phyloP scores from a whole-genome alignment of 2,113 vertebrate genomes.

The Pedionomus torquatus region DNA sequence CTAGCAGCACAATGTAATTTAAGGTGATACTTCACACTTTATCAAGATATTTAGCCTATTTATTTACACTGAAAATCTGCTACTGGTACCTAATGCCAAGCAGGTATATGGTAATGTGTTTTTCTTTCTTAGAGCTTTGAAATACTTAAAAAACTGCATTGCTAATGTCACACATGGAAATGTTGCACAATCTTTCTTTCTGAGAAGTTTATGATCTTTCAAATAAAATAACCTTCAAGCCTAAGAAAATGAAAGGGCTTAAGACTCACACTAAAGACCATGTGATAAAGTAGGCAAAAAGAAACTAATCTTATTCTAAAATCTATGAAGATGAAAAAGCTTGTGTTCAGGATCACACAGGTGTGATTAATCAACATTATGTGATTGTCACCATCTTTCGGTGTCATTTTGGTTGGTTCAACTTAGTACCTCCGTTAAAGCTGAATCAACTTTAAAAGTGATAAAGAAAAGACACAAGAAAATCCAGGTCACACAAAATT shows the following conservation, averaged over 20 bases:
- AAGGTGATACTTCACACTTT: constrained; percentile 10
- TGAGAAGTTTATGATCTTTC: background rate
- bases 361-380: background rate
- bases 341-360: background rate
- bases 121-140: background rate
- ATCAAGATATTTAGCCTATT: background rate
- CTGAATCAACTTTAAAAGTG: background rate
- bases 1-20: constrained; percentile 9
- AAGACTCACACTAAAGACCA: background rate
- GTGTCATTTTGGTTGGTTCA: background rate
- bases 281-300: background rate
- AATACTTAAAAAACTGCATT: background rate
- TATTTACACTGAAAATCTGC: constrained; percentile 29
- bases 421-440: background rate
- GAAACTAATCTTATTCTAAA: background rate
- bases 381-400: background rate
- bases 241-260: background rate
- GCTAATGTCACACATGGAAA: background rate
- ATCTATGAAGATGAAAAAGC: background rate
- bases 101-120: background rate
- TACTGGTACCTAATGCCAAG: background rate
- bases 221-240: background rate
- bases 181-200: background rate
- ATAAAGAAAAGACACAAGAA: background rate
- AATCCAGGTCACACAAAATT: background rate